Percentiles rank a stretch among this genome's conserved stretches.
phyloP scores from a whole-genome alignment of 2,888 invertebrate species.

The Tachina fera region DNA sequence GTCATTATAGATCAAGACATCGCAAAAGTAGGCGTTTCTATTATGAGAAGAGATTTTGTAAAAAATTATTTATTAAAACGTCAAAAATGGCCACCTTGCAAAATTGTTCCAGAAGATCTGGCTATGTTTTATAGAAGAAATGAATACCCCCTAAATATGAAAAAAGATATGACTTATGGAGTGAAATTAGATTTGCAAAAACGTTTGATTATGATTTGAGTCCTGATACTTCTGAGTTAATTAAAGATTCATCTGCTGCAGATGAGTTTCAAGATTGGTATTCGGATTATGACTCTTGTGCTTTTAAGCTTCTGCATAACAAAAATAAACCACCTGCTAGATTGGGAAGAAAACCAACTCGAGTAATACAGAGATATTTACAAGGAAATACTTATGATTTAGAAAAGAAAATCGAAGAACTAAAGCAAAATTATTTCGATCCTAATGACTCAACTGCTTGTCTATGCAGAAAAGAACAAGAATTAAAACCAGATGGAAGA shows the following conservation, averaged over 20 bases:
- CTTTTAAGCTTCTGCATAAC: not conserved
- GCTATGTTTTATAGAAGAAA: not conserved
- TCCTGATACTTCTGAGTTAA: not conserved
- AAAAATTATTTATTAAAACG: not conserved
- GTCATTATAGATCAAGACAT: not conserved
- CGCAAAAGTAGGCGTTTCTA: not conserved
- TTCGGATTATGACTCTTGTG: slow-evolving; percentile 1
- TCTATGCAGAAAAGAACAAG: not conserved
- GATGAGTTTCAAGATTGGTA: not conserved
- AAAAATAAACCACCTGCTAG: not conserved
- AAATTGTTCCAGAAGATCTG: not conserved
- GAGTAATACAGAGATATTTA: not conserved
- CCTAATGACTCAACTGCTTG: not conserved
- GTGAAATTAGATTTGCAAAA: not conserved
- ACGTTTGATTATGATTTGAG: not conserved
- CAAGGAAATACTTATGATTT: not conserved
- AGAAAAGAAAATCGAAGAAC: not conserved
- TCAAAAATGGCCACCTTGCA: not conserved
- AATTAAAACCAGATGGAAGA: slow-evolving; percentile 8
- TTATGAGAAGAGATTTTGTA: slow-evolving; percentile 8
- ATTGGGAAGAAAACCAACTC: not conserved
- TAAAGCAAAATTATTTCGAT: not conserved
- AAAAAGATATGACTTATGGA: not conserved
- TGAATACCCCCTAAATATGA: not conserved
- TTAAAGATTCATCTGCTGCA: not conserved